These are phyloP conservation scores for Meloidogyne floridensis DNA, from an alignment of 1,140 invertebrate genomes.

Conservation along the genomic window DNA sequence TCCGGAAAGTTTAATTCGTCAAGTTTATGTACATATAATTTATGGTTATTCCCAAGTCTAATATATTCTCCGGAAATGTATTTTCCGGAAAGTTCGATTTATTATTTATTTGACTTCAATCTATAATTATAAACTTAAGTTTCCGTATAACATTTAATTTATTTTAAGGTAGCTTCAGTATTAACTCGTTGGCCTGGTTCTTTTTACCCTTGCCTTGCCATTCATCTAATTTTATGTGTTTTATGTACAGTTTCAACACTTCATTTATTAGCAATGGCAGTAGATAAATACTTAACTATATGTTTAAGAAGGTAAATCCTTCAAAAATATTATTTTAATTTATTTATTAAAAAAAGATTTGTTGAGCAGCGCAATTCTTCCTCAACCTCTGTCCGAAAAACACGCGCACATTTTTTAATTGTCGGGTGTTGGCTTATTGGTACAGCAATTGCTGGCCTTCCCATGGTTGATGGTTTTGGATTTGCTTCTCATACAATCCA, in stretches of 20 bases:
- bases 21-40: too few relatives aligned
- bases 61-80: too few relatives aligned
- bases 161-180: slow-evolving; percentile 42
- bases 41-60: too few relatives aligned
- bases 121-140: too few relatives aligned
- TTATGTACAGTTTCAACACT: slow-evolving; percentile 56
- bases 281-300: slow-evolving; percentile 57
- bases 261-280: slow-evolving; percentile 53
- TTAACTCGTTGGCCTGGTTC: slow-evolving; percentile 39
- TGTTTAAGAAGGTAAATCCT: slow-evolving; percentile 38
- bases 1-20: background rate
- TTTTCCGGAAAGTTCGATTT: background rate
- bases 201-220: slow-evolving; percentile 44
- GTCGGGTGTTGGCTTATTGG: slow-evolving; percentile 48
- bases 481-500: slow-evolving; percentile 40
- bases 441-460: slow-evolving; percentile 41
- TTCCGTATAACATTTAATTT: too few relatives aligned
- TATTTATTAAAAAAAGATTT: slow-evolving; percentile 16
- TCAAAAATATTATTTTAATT: background rate
- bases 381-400: slow-evolving; percentile 36
- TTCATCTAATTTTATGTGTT: slow-evolving; percentile 53
- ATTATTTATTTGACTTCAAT: too few relatives aligned
- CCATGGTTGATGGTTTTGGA: slow-evolving; percentile 50
- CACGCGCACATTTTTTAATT: slow-evolving; percentile 37
- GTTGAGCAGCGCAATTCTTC: slow-evolving; percentile 31